These are phyloP conservation scores for Crotalus adamanteus DNA, from an alignment of 2,797 vertebrate genomes.

Conservation along the genomic window DNA sequence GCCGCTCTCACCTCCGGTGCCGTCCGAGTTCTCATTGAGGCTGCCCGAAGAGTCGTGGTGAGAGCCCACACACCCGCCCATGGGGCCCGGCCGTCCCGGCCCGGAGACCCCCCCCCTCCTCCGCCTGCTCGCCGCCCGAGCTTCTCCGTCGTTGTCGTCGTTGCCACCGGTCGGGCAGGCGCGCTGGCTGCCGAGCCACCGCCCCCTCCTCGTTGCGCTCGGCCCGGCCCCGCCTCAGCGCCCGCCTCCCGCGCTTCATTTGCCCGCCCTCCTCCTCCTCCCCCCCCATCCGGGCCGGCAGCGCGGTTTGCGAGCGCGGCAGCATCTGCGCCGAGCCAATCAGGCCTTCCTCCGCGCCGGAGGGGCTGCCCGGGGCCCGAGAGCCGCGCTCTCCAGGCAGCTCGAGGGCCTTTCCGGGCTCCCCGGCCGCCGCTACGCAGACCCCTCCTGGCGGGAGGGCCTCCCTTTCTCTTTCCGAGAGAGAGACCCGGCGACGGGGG, in stretches of 20 bases:
- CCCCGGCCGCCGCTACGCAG: background rate
- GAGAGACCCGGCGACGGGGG: too few relatives aligned
- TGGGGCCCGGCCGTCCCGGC: constrained; percentile 83
- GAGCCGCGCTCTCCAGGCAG: background rate
- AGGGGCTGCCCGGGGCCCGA: background rate
- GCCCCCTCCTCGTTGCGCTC: constrained; percentile 43
- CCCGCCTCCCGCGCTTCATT: constrained; percentile 28
- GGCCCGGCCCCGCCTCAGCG: constrained; percentile 31
- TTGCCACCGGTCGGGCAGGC: constrained; percentile 57
- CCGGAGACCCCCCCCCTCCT: constrained; percentile 68
- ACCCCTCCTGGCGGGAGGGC: background rate
- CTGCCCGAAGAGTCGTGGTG: constrained; percentile 98
- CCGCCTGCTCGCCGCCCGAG: constrained; percentile 61
- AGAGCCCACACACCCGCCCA: constrained; percentile 98
- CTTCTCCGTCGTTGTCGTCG: constrained; percentile 51
- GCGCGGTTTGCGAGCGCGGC: background rate
- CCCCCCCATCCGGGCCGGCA: background rate
- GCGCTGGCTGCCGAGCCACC: constrained; percentile 71
- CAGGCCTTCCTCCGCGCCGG: background rate
- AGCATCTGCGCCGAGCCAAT: background rate
- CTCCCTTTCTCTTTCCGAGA: background rate
- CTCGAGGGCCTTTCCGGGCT: background rate
- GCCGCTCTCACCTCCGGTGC: constrained; percentile 85
- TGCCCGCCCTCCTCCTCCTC: constrained; percentile 9
- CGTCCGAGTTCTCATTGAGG: constrained; percentile 97